Percentiles rank a stretch among this genome's conserved stretches.
phyloP scores from a whole-genome alignment of 2,888 invertebrate genomes.

The Drosophila cognata region DNA sequence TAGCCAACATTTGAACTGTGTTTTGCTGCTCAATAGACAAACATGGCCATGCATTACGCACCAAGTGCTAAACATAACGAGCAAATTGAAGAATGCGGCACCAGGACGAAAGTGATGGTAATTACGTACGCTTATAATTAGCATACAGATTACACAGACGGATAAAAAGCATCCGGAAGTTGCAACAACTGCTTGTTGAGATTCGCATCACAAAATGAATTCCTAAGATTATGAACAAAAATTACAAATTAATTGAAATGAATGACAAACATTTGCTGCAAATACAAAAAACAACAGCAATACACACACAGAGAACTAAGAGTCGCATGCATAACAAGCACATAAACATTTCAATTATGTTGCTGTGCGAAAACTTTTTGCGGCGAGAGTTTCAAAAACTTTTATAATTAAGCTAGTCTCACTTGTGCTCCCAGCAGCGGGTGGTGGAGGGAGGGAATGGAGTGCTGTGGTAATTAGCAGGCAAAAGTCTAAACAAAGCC shows the following conservation, averaged over 20 bases:
- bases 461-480: slow-evolving; percentile 61
- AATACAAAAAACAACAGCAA: slow-evolving; percentile 27
- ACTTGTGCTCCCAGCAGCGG: not conserved
- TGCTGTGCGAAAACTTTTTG: slow-evolving; percentile 51
- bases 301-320: not conserved
- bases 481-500: slow-evolving; percentile 53
- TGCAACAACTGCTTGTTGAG: slow-evolving; percentile 6
- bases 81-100: slow-evolving; percentile 3
- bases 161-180: slow-evolving; percentile 30
- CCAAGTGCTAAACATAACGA: slow-evolving; percentile 13
- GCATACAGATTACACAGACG: slow-evolving; percentile 49
- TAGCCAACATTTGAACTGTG: slow-evolving; percentile 54
- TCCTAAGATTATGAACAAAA: slow-evolving; percentile 58
- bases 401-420: slow-evolving; percentile 62
- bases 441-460: not conserved
- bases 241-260: slow-evolving; percentile 70
- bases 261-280: slow-evolving; percentile 49
- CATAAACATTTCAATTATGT: slow-evolving; percentile 74
- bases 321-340: slow-evolving; percentile 25
- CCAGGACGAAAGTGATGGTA: slow-evolving; percentile 24
- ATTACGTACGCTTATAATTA: slow-evolving; percentile 65
- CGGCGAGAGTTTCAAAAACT: slow-evolving; percentile 47
- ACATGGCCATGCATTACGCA: slow-evolving; percentile 60
- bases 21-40: slow-evolving; percentile 50
- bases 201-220: slow-evolving; percentile 25